These are phyloP conservation scores for Procambarus clarkii DNA, from an alignment of 1,140 invertebrate genomes.

Conservation along the genomic window DNA sequence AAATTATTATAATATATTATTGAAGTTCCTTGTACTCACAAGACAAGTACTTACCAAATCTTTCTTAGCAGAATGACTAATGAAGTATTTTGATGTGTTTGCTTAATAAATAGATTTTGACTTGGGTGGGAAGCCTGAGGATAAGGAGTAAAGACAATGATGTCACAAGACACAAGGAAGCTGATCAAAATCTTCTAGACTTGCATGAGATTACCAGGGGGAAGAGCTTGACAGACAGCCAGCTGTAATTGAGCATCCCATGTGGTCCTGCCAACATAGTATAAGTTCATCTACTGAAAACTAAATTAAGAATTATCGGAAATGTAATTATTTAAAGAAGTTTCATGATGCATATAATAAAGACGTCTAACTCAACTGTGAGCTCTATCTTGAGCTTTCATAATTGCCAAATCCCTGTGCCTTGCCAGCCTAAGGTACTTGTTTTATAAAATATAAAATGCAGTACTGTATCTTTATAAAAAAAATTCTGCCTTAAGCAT, in stretches of 20 bases:
- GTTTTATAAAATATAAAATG: slow-evolving; percentile 49
- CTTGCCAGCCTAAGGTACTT: slow-evolving; percentile 25
- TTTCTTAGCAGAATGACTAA: neutral
- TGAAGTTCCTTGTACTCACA: neutral
- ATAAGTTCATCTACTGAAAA: slow-evolving; percentile 26
- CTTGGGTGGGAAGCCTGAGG: neutral
- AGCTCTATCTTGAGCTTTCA: neutral
- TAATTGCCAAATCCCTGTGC: slow-evolving; percentile 1
- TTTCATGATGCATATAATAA: neutral
- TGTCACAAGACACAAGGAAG: neutral
- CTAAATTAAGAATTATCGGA: neutral
- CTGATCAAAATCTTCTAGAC: neutral
- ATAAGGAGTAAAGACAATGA: neutral
- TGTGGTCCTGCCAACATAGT: slow-evolving; percentile 42
- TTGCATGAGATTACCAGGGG: slow-evolving; percentile 25
- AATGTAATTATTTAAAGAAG: neutral
- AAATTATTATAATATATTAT: neutral
- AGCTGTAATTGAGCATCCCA: slow-evolving; percentile 60
- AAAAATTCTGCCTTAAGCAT: slow-evolving; percentile 31
- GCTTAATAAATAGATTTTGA: neutral
- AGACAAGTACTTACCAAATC: neutral
- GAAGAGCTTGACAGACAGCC: slow-evolving; percentile 51
- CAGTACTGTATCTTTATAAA: neutral
- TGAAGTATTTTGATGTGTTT: neutral
- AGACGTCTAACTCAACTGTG: neutral